Percentiles rank a stretch among this genome's conserved stretches.
phyloP scores from a whole-genome alignment of 2,888 invertebrate species.

The Himalopsyche japonica region DNA sequence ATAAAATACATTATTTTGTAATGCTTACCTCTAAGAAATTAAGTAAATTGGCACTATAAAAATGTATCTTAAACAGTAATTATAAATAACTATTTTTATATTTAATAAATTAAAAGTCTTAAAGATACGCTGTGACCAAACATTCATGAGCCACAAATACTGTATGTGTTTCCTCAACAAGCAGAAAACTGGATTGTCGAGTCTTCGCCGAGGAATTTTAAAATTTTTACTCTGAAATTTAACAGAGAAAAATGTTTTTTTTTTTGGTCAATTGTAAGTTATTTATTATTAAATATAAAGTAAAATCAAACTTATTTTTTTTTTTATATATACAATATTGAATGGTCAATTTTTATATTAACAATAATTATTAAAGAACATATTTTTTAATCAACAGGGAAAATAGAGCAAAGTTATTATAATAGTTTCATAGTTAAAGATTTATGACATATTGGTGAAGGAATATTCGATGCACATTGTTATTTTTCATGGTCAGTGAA shows the following conservation, averaged over 20 bases:
- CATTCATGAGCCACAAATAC: conserved; percentile 14
- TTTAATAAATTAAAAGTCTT: conserved; percentile 10
- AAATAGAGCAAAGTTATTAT: background rate
- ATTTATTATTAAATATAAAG: background rate
- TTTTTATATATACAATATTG: background rate
- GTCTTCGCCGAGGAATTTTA: background rate
- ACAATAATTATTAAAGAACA: background rate
- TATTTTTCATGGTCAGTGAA: background rate
- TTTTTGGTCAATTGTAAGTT: background rate
- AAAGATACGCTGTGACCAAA: conserved; percentile 12
- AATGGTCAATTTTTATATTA: background rate
- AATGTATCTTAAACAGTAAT: background rate
- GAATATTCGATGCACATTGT: background rate
- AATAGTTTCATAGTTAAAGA: background rate
- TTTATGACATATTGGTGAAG: background rate
- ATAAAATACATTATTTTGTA: conserved; percentile 23
- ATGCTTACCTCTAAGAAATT: conserved; percentile 9
- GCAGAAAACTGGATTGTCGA: background rate
- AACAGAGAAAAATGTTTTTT: background rate
- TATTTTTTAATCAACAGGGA: background rate
- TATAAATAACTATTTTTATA: conserved; percentile 4
- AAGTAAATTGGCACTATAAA: conserved; percentile 39
- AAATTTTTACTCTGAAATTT: background rate
- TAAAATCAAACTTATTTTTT: background rate
- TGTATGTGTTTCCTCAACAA: conserved; percentile 11